Percentiles rank a stretch among this genome's conserved stretches.
These are phyloP conservation scores for Coregonus ussuriensis DNA, from an alignment of 2,797 vertebrate species.

Conservation along the genomic window DNA sequence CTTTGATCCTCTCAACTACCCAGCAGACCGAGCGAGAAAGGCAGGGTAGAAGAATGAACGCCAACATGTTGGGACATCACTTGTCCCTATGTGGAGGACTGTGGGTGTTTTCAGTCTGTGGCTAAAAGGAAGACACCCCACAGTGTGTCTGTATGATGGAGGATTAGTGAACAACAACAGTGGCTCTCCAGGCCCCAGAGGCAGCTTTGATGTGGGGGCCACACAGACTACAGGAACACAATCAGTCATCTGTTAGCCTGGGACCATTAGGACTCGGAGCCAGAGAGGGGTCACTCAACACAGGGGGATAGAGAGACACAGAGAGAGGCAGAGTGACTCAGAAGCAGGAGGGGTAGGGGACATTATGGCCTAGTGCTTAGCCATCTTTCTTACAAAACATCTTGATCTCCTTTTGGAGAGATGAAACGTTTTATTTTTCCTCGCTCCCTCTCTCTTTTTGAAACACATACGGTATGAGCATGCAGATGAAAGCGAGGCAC, in stretches of 20 bases:
- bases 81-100: neutral
- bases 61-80: too few species aligned
- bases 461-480: conserved; percentile 58
- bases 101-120: neutral
- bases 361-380: neutral
- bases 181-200: neutral
- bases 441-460: conserved; percentile 51
- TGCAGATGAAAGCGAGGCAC: conserved; percentile 75
- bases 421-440: conserved; percentile 12
- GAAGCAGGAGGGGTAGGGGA: too few species aligned
- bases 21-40: conserved; percentile 34
- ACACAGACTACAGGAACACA: conserved; percentile 77
- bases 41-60: too few species aligned
- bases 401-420: too few species aligned
- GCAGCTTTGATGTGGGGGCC: conserved; percentile 53
- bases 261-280: conserved; percentile 55
- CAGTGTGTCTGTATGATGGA: neutral
- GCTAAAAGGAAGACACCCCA: conserved; percentile 1
- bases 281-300: conserved; percentile 55
- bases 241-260: conserved; percentile 80
- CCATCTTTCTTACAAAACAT: neutral
- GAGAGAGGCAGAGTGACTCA: too few species aligned
- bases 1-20: conserved; percentile 46
- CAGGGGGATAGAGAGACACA: too few species aligned
- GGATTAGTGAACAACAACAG: neutral